Base-by-base conservation (phyloP, 2,888 invertebrate species). In the Brachylomia viminalis region DNA sequence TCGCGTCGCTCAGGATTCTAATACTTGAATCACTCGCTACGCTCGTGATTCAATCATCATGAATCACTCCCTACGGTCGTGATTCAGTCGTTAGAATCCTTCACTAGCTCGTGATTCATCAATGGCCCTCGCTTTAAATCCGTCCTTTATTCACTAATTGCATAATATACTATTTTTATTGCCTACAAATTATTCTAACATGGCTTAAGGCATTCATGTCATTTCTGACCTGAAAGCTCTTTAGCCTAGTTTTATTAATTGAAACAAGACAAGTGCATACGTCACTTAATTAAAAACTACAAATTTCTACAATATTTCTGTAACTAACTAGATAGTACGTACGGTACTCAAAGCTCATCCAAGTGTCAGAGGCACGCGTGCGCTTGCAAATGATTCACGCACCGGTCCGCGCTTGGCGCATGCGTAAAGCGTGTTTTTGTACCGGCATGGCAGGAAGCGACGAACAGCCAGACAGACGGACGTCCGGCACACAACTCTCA, bases 401-500 rank as follows among this genome's bases (percentile, higher is more conserved):
- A 83, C 83, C 82, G 83, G 81, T 76, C 71, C 71, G 76, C 73
- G 77, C 84, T 47, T 69, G 58, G 70, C 70, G 79, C 72, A 75
- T 79, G 85, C 87, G 87, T 88, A 84, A 77, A 84, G 71, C 76
- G 80, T 90, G 91, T 93, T 93, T 91, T 92, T 90, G 86, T 91
- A 83, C 78, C 80, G 88, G 89, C 90, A 92, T 80, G 88, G 88
- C 90, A 92, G 94, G 93, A 94, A 93, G 87, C 90, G 84, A 68
- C 74, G 38, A 42, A 61, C 70, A 79, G 73, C 80, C 77, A 83
- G 82, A 85, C 77, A 83, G 82, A 85, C 90, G 90, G 89, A 91
- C 90, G 90, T 91, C 91, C 89, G 90, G 91, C 79, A 84, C 76
- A 74, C 84, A 81, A 87, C 82, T 83, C 86, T 85, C 85, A 84